Percentiles rank a stretch among this genome's conserved stretches.
Evolutionary conservation across 30 jellyfish, hydroid and myxozoan species (phyloP).

Genomic region (Sanderia malayensis): DNA sequence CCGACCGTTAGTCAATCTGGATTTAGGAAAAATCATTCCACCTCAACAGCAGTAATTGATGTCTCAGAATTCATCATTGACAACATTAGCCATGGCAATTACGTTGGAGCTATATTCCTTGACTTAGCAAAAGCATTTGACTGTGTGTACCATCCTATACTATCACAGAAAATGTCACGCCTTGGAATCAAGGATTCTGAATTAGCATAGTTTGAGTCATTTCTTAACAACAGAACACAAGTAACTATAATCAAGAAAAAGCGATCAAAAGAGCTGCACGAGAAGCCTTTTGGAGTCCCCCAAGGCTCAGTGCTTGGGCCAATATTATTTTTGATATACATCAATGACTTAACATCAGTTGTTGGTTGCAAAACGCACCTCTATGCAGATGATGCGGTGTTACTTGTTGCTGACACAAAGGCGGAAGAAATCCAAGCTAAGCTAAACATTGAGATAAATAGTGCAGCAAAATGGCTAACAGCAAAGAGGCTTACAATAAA

Average conservation of each 20-base stretch:
- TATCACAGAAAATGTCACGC: constrained; percentile 32
- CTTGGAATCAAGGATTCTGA: constrained; percentile 31
- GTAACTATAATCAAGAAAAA: constrained; percentile 9
- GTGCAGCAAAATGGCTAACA: background rate
- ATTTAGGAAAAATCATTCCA: constrained; percentile 42
- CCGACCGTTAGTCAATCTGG: constrained; percentile 33
- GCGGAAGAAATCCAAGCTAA: constrained; percentile 22
- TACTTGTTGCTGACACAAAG: constrained; percentile 8
- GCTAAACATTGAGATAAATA: constrained; percentile 17
- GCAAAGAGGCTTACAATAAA: constrained; percentile 26
- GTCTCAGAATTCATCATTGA: constrained; percentile 40
- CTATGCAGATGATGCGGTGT: constrained; percentile 33
- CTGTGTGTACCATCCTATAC: constrained; percentile 43
- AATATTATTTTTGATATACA: background rate
- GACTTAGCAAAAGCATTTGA: constrained; percentile 45
- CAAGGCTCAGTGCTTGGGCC: constrained; percentile 27
- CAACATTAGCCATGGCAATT: constrained; percentile 39
- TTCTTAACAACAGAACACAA: constrained; percentile 7
- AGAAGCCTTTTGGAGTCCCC: constrained; percentile 23
- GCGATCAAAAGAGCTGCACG: constrained; percentile 20
- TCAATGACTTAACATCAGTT: constrained; percentile 2
- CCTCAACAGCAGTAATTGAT: constrained; percentile 47
- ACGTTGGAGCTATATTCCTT: constrained; percentile 40
- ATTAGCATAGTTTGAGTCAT: constrained; percentile 38
- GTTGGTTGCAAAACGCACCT: constrained; percentile 25